Percentiles rank a stretch among this genome's conserved stretches.
Evolutionary conservation across 2,888 invertebrate genomes (phyloP).

Genomic region (Scaptomyza reducta): DNA sequence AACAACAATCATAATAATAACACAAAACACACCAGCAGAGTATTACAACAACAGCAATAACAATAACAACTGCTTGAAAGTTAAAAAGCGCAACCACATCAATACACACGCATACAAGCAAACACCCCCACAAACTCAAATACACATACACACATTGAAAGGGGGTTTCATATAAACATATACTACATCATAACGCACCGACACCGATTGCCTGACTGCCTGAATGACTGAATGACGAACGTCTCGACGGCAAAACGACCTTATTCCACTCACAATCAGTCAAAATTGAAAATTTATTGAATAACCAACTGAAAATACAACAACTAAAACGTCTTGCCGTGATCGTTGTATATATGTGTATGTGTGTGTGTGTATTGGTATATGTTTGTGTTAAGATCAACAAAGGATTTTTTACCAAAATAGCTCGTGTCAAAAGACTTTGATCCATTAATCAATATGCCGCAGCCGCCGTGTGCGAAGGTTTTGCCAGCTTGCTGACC

Average conservation of each 20-base stretch:
- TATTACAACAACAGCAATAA: constrained; percentile 52
- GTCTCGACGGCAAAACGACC: constrained; percentile 64
- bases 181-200: constrained; percentile 80
- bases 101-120: constrained; percentile 24
- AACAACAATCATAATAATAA: constrained; percentile 81
- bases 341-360: constrained; percentile 20
- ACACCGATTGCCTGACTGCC: constrained; percentile 30
- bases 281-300: constrained; percentile 84
- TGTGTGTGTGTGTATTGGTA: constrained; percentile 17
- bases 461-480: constrained; percentile 73
- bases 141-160: background rate
- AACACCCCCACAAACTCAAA: constrained; percentile 6
- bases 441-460: constrained; percentile 84
- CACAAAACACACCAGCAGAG: constrained; percentile 70
- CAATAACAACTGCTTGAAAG: constrained; percentile 49
- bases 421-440: constrained; percentile 84
- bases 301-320: constrained; percentile 69
- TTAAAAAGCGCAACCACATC: constrained; percentile 65
- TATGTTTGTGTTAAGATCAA: constrained; percentile 82
- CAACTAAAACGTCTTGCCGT: constrained; percentile 57
- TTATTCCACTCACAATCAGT: constrained; percentile 83
- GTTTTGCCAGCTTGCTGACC: constrained; percentile 56
- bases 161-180: constrained; percentile 65
- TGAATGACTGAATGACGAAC: constrained; percentile 59
- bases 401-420: constrained; percentile 83